Percentiles rank a stretch among this genome's conserved stretches.
Conservation (phyloP, 2,888 invertebrate genomes). For the Conistra vaccinii region DNA sequence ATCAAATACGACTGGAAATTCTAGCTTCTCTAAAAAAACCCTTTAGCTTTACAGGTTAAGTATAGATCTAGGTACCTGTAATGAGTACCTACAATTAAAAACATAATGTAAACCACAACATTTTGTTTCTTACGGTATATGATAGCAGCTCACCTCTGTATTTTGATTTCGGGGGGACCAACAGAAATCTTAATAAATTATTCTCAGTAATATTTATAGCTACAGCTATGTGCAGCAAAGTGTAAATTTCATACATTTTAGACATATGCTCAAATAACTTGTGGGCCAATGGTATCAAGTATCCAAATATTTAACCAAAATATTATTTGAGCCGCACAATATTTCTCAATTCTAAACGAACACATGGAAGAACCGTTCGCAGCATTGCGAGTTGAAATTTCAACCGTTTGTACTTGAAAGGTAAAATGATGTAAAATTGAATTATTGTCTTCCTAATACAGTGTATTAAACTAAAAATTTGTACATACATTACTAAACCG, state of each 20-base stretch:
- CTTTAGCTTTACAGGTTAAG: no score
- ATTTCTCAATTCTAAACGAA: conserved; percentile 27
- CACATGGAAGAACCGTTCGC: conserved; percentile 15
- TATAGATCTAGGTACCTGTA: neutral
- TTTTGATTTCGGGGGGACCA: neutral
- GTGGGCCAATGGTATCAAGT: neutral
- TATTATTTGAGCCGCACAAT: conserved; percentile 8
- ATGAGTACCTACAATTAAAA: neutral
- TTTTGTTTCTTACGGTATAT: neutral
- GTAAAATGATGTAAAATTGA: conserved; percentile 33
- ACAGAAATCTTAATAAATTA: neutral
- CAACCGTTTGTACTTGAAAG: conserved; percentile 20
- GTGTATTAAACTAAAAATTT: conserved; percentile 42
- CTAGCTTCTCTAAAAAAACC: no score
- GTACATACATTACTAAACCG: conserved; percentile 31
- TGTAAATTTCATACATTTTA: neutral
- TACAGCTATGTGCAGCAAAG: neutral
- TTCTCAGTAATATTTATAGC: neutral
- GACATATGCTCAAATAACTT: conserved; percentile 10
- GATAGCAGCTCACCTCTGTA: neutral
- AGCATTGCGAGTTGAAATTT: conserved; percentile 30
- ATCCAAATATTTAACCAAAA: conserved; percentile 9
- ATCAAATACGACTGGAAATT: no score
- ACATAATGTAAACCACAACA: neutral
- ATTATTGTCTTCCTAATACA: conserved; percentile 49